phyloP scores from a whole-genome alignment of 2,888 invertebrate species.

The Acheta domesticus region DNA sequence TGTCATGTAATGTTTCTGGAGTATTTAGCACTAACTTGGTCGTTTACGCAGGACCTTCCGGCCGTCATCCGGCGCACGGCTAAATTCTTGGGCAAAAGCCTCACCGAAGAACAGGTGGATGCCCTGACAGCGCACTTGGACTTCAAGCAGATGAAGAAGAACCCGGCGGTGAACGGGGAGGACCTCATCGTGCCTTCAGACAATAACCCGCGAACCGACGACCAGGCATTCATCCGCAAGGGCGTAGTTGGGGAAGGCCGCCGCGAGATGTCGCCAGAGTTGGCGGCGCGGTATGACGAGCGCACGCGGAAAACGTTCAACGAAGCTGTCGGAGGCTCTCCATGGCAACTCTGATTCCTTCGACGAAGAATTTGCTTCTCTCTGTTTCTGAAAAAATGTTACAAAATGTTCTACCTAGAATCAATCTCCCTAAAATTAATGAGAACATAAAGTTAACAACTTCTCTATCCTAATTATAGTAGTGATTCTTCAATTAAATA shows the following conservation, averaged over 20 bases:
- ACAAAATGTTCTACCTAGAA: too few relatives aligned
- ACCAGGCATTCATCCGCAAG: neutral
- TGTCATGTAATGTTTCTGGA: too few relatives aligned
- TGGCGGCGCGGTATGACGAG: neutral
- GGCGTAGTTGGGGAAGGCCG: neutral
- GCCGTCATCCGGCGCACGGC: slow-evolving; percentile 48
- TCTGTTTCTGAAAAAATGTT: too few relatives aligned
- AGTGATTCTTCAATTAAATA: too few relatives aligned
- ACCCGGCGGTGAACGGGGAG: slow-evolving; percentile 50
- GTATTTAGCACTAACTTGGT: too few relatives aligned
- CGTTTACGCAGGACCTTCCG: slow-evolving; percentile 47
- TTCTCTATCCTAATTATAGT: too few relatives aligned
- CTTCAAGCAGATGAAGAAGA: slow-evolving; percentile 54
- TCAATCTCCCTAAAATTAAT: too few relatives aligned
- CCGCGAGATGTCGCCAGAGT: neutral
- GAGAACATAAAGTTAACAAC: too few relatives aligned
- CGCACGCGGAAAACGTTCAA: neutral
- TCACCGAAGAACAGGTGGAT: slow-evolving; percentile 46
- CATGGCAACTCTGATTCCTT: neutral
- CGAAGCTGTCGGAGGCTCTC: neutral
- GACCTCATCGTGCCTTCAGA: slow-evolving; percentile 35
- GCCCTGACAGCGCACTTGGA: slow-evolving; percentile 49
- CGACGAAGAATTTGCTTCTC: too few relatives aligned
- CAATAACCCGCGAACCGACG: neutral
- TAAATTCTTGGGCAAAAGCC: slow-evolving; percentile 47